Conservation (phyloP, 2,797 vertebrate genomes). For the Semaprochilodus insignis region DNA sequence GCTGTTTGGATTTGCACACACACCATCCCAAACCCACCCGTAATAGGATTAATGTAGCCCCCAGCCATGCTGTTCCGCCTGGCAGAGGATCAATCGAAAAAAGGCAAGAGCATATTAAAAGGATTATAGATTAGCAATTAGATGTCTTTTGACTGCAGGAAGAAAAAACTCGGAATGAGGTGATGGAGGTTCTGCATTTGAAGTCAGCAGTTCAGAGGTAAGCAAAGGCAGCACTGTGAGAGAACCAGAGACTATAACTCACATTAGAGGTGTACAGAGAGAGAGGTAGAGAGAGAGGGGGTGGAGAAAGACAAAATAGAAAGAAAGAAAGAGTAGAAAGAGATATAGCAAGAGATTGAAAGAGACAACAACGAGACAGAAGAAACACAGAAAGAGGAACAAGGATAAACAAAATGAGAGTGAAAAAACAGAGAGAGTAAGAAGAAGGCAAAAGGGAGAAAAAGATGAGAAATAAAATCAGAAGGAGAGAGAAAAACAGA, state of each 20-base stretch:
- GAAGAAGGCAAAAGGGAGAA: too few species aligned
- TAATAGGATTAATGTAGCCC: slow-evolving; percentile 94
- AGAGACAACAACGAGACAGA: neutral
- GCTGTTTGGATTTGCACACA: slow-evolving; percentile 74
- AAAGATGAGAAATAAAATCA: neutral
- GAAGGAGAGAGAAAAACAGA: neutral
- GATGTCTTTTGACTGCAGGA: slow-evolving; percentile 88
- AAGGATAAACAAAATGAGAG: neutral
- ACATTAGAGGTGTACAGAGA: neutral
- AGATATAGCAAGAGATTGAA: neutral
- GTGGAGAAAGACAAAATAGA: neutral
- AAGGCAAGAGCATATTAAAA: slow-evolving; percentile 89
- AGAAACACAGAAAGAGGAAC: neutral
- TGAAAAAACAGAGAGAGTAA: slow-evolving; percentile 14
- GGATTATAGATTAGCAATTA: slow-evolving; percentile 99
- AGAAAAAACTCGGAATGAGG: slow-evolving; percentile 80
- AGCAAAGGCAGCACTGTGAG: neutral
- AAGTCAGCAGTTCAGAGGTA: slow-evolving; percentile 47
- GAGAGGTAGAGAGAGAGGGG: neutral
- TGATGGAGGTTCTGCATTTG: slow-evolving; percentile 77
- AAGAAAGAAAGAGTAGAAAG: neutral
- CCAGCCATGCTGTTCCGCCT: slow-evolving; percentile 85
- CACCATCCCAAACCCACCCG: slow-evolving; percentile 81
- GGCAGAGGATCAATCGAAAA: slow-evolving; percentile 92
- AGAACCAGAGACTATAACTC: neutral